Conservation (phyloP, 2,888 invertebrate species). For the Chrysomela aeneicollis region DNA sequence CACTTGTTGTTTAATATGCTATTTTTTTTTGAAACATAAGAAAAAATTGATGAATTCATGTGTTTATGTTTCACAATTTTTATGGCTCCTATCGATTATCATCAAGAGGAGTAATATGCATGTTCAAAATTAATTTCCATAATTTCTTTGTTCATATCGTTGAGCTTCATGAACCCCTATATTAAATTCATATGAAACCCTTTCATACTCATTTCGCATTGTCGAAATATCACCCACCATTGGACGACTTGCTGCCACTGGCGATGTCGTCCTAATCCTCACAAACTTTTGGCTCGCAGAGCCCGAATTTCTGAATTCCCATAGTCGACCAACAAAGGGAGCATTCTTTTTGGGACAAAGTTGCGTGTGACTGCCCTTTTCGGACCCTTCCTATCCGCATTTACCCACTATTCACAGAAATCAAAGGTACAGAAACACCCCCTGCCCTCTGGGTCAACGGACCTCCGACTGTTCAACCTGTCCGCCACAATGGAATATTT, state of each 20-base stretch:
- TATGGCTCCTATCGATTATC: too few species aligned
- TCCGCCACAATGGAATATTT: conserved; percentile 9
- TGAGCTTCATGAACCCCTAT: too few species aligned
- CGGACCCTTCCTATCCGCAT: conserved; percentile 40
- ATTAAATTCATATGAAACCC: too few species aligned
- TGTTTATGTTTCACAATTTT: too few species aligned
- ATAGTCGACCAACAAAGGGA: conserved; percentile 48
- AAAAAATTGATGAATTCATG: too few species aligned
- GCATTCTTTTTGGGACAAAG: conserved; percentile 44
- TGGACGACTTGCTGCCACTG: conserved; percentile 3
- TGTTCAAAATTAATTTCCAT: too few species aligned
- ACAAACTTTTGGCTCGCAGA: conserved; percentile 15
- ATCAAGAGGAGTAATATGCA: too few species aligned
- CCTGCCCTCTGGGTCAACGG: conserved; percentile 22
- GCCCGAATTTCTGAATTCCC: conserved; percentile 40
- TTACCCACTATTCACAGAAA: conserved; percentile 50
- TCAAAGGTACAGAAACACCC: conserved; percentile 39
- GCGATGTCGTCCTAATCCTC: conserved; percentile 4
- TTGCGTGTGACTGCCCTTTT: conserved; percentile 45
- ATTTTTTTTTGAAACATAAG: too few species aligned
- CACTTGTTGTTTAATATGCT: too few species aligned
- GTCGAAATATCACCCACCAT: background rate
- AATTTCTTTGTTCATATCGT: too few species aligned
- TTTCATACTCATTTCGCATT: too few species aligned
- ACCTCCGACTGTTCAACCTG: conserved; percentile 15